A percentile compares a stretch with the other conserved stretches of the same genome.
Evolutionary conservation across 2,797 vertebrate genomes (phyloP).

Genomic region (Cossypha niveicapilla): DNA sequence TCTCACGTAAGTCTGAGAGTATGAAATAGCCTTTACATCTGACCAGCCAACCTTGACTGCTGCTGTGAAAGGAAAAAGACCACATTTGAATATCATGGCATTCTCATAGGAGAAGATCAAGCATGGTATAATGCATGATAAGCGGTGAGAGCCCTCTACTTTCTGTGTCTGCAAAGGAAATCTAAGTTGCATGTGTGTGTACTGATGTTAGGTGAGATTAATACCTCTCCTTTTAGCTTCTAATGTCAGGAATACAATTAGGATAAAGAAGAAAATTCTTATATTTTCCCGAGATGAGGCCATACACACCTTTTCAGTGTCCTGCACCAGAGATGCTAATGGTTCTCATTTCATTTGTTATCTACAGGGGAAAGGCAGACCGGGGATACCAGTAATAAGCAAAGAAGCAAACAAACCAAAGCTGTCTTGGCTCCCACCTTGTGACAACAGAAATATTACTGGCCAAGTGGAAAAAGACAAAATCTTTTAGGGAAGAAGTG

Average conservation of each 20-base stretch:
- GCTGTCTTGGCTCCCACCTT: background rate
- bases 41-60: background rate
- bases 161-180: background rate
- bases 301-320: background rate
- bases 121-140: background rate
- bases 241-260: background rate
- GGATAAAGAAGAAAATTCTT: background rate
- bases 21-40: background rate
- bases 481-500: constrained; percentile 8
- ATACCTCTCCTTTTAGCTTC: background rate
- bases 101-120: background rate
- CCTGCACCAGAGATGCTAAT: background rate
- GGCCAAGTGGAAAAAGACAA: constrained; percentile 23
- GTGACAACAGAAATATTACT: background rate
- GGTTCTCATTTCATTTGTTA: background rate
- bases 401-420: constrained; percentile 15
- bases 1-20: background rate
- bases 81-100: background rate
- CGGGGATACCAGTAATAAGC: background rate
- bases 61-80: background rate
- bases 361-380: background rate
- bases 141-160: background rate
- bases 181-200: background rate
- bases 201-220: background rate
- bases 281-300: background rate